Evolutionary conservation across 2,113 vertebrate species (phyloP).

Genomic region (western clawed frog (Xenopus tropicalis)): DNA sequence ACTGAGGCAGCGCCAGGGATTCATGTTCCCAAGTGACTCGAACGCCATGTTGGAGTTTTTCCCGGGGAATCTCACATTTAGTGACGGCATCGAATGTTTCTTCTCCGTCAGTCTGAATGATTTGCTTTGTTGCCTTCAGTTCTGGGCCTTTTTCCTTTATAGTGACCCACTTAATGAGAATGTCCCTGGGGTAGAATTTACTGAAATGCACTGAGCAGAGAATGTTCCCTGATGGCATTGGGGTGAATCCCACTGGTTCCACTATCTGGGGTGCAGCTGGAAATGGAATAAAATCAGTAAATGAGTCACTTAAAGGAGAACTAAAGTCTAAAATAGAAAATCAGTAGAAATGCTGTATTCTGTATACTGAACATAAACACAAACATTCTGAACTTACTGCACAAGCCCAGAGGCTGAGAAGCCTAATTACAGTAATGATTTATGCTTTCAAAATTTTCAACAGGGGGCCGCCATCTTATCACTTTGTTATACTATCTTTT

Average conservation of each 20-base stretch:
- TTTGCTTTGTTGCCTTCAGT: neutral
- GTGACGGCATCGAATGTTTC: neutral
- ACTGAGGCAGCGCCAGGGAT: neutral
- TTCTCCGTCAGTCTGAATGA: neutral
- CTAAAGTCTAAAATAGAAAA: no score
- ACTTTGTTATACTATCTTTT: no score
- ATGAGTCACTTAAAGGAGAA: no score
- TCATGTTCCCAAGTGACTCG: slow-evolving; percentile 17
- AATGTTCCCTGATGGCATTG: neutral
- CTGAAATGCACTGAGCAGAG: neutral
- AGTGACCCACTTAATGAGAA: neutral
- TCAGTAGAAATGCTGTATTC: no score
- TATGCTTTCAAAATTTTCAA: neutral
- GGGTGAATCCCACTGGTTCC: neutral
- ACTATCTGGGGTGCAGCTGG: neutral
- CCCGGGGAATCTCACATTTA: slow-evolving; percentile 10
- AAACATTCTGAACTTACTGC: no score
- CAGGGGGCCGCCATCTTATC: neutral
- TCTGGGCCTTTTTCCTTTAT: neutral
- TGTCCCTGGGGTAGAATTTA: neutral
- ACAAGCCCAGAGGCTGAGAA: no score
- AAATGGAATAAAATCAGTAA: neutral
- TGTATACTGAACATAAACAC: no score
- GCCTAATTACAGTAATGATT: no score
- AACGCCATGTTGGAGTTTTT: neutral